Evolutionary conservation across 2,113 vertebrate genomes (phyloP).

Genomic region (Noctilio leporinus): DNA sequence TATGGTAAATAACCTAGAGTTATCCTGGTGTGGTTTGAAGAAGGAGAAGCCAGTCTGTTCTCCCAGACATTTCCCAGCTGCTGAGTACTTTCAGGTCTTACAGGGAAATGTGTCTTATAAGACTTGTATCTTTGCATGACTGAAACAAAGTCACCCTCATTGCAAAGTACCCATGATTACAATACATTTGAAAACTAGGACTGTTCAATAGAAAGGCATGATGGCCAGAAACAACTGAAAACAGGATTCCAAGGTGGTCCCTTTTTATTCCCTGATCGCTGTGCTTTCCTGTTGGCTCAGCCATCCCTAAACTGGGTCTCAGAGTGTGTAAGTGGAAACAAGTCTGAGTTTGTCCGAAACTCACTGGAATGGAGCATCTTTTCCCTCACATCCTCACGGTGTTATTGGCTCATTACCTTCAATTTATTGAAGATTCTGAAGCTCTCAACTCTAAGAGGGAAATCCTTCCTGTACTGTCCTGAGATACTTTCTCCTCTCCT

Average conservation of each 20-base stretch:
- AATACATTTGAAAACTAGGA: background rate
- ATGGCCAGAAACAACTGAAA: background rate
- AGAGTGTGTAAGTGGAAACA: background rate
- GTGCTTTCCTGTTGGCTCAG: background rate
- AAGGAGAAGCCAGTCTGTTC: background rate
- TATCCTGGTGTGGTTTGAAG: background rate
- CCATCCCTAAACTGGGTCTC: background rate
- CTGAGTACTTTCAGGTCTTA: background rate
- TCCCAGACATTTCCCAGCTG: background rate
- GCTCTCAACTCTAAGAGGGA: background rate
- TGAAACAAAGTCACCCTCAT: background rate
- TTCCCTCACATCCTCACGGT: background rate
- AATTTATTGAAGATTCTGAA: background rate
- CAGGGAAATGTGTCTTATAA: background rate
- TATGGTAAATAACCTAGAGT: background rate
- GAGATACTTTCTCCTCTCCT: background rate
- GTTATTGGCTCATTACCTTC: background rate
- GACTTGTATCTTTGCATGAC: background rate
- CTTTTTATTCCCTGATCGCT: background rate
- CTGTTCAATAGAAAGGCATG: background rate
- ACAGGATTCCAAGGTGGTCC: background rate
- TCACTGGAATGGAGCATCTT: background rate
- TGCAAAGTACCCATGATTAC: background rate
- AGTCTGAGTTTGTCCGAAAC: background rate
- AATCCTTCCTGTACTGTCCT: background rate